phyloP scores from a whole-genome alignment of 2,113 vertebrate genomes.

The Tringa solitaria region DNA sequence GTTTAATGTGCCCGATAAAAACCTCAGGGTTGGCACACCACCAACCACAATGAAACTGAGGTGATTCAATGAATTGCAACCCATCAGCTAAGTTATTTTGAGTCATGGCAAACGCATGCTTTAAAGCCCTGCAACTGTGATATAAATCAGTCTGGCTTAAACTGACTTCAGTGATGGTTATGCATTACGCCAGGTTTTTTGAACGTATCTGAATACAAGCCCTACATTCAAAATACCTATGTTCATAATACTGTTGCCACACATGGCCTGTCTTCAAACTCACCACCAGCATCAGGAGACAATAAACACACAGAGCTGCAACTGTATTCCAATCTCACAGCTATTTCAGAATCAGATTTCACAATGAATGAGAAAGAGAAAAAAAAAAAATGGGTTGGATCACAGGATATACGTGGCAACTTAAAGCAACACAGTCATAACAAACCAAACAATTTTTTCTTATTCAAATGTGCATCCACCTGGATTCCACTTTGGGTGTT shows the following conservation, averaged over 20 bases:
- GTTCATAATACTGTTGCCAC: background rate
- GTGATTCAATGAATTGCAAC: background rate
- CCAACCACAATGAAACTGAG: background rate
- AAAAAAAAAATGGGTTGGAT: background rate
- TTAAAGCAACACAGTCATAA: background rate
- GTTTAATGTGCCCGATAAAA: background rate
- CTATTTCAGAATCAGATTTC: background rate
- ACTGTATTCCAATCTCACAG: background rate
- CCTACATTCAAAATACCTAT: background rate
- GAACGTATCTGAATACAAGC: background rate
- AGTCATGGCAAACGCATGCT: background rate
- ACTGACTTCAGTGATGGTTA: background rate
- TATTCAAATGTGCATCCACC: background rate
- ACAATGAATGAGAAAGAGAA: background rate
- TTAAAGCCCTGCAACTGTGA: background rate
- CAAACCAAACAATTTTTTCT: background rate
- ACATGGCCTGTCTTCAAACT: background rate
- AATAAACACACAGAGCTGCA: background rate
- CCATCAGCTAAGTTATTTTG: background rate
- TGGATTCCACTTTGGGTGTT: background rate
- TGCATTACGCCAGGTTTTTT: background rate
- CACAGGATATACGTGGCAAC: background rate
- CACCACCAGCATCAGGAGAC: background rate
- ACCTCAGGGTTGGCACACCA: background rate
- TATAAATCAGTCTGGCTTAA: background rate